Evolutionary conservation across 2,888 invertebrate genomes (phyloP).

Genomic region (Brenthis daphne): DNA sequence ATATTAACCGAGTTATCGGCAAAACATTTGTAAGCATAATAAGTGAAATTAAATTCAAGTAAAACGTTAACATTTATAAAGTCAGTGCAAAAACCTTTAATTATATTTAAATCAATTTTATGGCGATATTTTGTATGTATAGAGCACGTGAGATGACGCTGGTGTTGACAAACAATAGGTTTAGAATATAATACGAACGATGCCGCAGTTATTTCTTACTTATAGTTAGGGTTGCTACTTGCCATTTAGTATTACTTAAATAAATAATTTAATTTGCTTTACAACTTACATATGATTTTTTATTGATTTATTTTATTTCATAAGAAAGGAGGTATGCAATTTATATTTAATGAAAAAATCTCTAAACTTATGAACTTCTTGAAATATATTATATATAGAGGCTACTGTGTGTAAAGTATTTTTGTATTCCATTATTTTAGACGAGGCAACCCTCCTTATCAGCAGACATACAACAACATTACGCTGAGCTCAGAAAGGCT

Average conservation of each 20-base stretch:
- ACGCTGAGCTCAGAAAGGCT: slow-evolving; percentile 16
- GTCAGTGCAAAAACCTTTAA: slow-evolving; percentile 12
- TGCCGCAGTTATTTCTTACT: slow-evolving; percentile 3
- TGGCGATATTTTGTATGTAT: slow-evolving; percentile 47
- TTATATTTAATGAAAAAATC: too few species aligned
- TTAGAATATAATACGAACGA: slow-evolving; percentile 40
- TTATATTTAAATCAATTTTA: slow-evolving; percentile 44
- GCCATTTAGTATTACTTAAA: neutral
- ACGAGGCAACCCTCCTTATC: slow-evolving; percentile 12
- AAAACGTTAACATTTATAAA: slow-evolving; percentile 5
- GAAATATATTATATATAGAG: too few species aligned
- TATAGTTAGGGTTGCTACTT: neutral
- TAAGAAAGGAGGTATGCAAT: too few species aligned
- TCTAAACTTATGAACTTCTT: too few species aligned
- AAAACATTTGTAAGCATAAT: too few species aligned
- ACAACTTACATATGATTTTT: too few species aligned
- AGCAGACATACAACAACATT: slow-evolving; percentile 11
- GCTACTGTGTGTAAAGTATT: too few species aligned
- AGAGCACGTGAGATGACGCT: slow-evolving; percentile 66
- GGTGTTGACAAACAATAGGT: slow-evolving; percentile 61
- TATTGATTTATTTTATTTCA: too few species aligned
- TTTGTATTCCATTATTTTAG: too few species aligned
- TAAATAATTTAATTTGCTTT: neutral
- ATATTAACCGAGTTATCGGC: too few species aligned
- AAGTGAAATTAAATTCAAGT: neutral